Evolutionary conservation across 1,140 invertebrate species (phyloP), one percentile per base, ranked within the genome.

Genomic region (Zophobas atratus): DNA sequence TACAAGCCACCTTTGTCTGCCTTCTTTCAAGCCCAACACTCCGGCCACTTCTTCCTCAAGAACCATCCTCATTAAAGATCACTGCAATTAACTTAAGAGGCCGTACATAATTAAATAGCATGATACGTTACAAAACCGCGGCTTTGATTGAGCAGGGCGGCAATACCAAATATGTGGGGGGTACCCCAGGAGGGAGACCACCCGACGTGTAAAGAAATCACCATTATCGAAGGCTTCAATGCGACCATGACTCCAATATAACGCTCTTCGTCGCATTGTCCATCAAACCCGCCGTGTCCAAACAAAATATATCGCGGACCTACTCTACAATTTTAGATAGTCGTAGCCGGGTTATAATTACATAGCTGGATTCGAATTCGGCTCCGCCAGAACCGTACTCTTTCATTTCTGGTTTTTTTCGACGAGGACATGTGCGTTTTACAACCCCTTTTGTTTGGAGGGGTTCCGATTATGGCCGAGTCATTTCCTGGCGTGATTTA

Each of bases 171-270:
- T 35, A 57, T 63, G 48, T 73, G 38, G 36, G 34, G 35, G 35
- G 46, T 39, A 49, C 20, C 46, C 48, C 75, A 51, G 41, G 57
- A 70, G 75, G 46, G 63, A 63, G 63, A 76, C 63, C 57, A 75
- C 72, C 72, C 63, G 75, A 76, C 20, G 63, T 76, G 75, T 76
- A 46, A 70, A 76, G 55, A 70, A 70, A 76, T 67, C 60, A 63
- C 57, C 57, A 43, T 60, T 60, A 60, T 60, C 33, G 33, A 0
- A 33, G 34, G 56, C 35, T 67, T 67, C 60, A 20, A 43, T 67
- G 60, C 33, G 60, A 67, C 60, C 60, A 67, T 67, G 60, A 67
- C 60, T 67, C 60, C 38, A 67, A 67, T 67, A 32, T 60, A n/a
- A 36, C 56, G 56, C 34, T 57, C 4, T 63, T 41, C 36, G 57